phyloP scores from a whole-genome alignment of 2,888 invertebrate species.

The Tiphia femorata region DNA sequence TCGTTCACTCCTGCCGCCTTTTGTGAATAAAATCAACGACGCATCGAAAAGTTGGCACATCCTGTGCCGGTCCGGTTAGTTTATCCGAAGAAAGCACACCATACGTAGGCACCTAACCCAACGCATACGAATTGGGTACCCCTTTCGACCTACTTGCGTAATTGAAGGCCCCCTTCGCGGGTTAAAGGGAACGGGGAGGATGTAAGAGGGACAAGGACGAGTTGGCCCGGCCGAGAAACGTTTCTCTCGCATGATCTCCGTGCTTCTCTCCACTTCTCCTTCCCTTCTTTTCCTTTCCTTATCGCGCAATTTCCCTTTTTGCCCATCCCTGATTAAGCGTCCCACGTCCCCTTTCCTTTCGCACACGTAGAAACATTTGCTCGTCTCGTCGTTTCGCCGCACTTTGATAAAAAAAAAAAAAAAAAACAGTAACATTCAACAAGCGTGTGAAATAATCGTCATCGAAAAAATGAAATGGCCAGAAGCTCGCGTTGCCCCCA shows the following conservation, averaged over 20 bases:
- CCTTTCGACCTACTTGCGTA: constrained; percentile 67
- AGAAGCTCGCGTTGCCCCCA: no score
- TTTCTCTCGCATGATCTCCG: constrained; percentile 6
- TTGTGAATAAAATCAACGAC: no score
- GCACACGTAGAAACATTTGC: constrained; percentile 1
- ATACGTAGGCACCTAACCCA: constrained; percentile 61
- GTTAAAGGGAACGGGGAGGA: constrained; percentile 47
- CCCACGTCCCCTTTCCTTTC: neutral
- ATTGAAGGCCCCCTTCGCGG: constrained; percentile 60
- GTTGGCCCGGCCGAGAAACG: constrained; percentile 34
- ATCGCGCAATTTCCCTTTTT: no score
- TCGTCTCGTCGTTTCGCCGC: constrained; percentile 11
- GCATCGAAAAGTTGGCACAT: no score
- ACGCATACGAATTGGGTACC: constrained; percentile 65
- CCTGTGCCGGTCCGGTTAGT: neutral
- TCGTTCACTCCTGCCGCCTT: constrained; percentile 65
- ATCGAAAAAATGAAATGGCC: no score
- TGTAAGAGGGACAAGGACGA: constrained; percentile 42
- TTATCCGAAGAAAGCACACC: no score
- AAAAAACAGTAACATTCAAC: no score
- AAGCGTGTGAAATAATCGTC: no score
- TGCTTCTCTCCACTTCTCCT: constrained; percentile 3
- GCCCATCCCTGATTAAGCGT: neutral
- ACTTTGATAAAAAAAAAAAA: no score
- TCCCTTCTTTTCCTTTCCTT: constrained; percentile 2